Conservation (phyloP, 2,888 invertebrate genomes). For the Heliothis peltigera region DNA sequence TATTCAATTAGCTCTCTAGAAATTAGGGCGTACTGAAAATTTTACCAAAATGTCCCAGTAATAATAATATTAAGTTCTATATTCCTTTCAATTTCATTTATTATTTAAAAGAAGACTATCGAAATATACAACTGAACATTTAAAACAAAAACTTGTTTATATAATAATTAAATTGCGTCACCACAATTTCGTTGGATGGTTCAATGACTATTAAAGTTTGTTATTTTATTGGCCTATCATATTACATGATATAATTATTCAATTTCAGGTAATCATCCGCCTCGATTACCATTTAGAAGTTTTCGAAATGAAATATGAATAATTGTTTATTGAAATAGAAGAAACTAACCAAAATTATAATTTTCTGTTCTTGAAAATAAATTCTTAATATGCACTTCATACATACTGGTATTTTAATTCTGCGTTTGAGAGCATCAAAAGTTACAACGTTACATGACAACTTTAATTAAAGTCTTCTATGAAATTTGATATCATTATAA, state of each 20-base stretch:
- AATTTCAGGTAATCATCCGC: too few species aligned
- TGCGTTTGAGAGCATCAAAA: conserved; percentile 1
- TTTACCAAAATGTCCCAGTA: conserved; percentile 5
- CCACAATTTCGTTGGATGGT: neutral
- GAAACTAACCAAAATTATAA: neutral
- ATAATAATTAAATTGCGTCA: conserved; percentile 3
- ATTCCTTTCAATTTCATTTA: conserved; percentile 6
- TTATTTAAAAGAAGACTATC: conserved; percentile 4
- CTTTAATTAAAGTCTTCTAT: conserved; percentile 32
- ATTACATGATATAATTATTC: too few species aligned
- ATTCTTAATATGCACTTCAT: conserved; percentile 1
- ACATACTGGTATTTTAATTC: conserved; percentile 2
- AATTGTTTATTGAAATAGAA: neutral
- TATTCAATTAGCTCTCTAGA: neutral
- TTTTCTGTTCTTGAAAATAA: neutral
- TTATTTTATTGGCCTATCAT: too few species aligned
- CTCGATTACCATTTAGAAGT: neutral
- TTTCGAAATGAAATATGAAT: neutral
- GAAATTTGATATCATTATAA: neutral
- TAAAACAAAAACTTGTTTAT: neutral
- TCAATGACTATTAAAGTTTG: too few species aligned
- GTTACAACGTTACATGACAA: conserved; percentile 19
- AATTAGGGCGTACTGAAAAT: neutral
- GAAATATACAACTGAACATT: conserved; percentile 3
- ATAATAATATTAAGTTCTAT: neutral